Conservation (phyloP, 1,140 invertebrate species). For the Hydropsyche tenuis region DNA sequence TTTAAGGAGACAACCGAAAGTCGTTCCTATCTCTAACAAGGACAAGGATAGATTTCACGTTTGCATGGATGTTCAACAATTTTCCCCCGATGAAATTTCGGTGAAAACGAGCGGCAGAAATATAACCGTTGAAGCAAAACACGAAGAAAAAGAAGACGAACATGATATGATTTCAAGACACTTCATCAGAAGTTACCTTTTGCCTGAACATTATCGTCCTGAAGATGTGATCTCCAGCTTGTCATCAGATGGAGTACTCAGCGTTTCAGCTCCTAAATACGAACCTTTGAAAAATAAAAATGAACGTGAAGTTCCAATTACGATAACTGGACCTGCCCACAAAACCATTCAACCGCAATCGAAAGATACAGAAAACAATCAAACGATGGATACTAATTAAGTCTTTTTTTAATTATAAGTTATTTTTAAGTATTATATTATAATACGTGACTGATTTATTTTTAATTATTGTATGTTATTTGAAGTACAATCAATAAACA, state of each 20-base stretch:
- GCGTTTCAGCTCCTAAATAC: slow-evolving; percentile 61
- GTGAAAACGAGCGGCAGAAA: slow-evolving; percentile 79
- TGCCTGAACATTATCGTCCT: slow-evolving; percentile 72
- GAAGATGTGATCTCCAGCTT: slow-evolving; percentile 71
- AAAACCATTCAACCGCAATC: neutral
- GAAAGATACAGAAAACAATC: neutral
- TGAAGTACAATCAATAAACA: too few relatives aligned
- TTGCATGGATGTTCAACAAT: slow-evolving; percentile 84
- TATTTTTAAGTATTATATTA: too few relatives aligned
- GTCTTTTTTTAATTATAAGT: too few relatives aligned
- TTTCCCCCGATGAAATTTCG: slow-evolving; percentile 80
- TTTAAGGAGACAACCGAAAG: slow-evolving; percentile 55
- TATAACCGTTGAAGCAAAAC: slow-evolving; percentile 74
- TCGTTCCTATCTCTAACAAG: too few relatives aligned
- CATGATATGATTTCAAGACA: slow-evolving; percentile 77
- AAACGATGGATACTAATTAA: neutral
- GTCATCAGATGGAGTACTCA: slow-evolving; percentile 77
- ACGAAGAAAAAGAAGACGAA: slow-evolving; percentile 77
- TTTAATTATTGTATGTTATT: too few relatives aligned
- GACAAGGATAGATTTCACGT: slow-evolving; percentile 72
- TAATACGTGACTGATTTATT: too few relatives aligned
- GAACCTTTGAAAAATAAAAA: slow-evolving; percentile 52
- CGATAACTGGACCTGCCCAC: slow-evolving; percentile 51
- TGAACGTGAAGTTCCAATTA: slow-evolving; percentile 56
- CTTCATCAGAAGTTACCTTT: slow-evolving; percentile 72